These are phyloP conservation scores for Vanessa atalanta DNA, from an alignment of 1,140 invertebrate genomes.

Conservation along the genomic window DNA sequence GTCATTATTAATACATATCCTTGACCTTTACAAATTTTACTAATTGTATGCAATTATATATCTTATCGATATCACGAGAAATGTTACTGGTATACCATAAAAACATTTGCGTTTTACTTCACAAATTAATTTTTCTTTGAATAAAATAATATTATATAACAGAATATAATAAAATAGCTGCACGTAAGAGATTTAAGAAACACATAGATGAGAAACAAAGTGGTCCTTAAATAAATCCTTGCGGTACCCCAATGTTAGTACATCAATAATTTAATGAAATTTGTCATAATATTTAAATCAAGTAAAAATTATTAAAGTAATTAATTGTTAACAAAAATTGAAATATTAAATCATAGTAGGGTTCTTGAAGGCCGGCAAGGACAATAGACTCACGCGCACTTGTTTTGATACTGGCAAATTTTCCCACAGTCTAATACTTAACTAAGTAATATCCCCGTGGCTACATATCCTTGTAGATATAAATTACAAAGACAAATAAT, in stretches of 20 bases:
- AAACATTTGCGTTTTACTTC: not conserved
- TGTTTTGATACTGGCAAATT: slow-evolving; percentile 23
- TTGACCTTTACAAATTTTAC: not conserved
- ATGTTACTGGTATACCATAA: not conserved
- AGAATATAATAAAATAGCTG: no score
- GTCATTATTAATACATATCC: slow-evolving; percentile 26
- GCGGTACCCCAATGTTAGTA: not conserved
- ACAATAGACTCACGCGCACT: slow-evolving; percentile 38
- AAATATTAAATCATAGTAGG: slow-evolving; percentile 1
- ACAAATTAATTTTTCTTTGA: no score
- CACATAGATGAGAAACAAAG: not conserved
- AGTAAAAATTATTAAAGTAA: no score
- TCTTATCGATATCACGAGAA: not conserved
- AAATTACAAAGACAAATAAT: not conserved
- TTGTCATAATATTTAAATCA: no score
- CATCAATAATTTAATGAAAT: no score
- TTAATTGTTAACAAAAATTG: not conserved
- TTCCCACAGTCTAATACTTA: slow-evolving; percentile 33
- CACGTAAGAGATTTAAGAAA: no score
- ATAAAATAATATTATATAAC: not conserved
- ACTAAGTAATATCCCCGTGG: slow-evolving; percentile 7
- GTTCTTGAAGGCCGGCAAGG: slow-evolving; percentile 28
- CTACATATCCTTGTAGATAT: not conserved
- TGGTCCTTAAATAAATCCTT: not conserved
- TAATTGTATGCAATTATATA: slow-evolving; percentile 3